Base-by-base conservation (phyloP, 2,113 vertebrate genomes). In the Donacobius atricapilla region DNA sequence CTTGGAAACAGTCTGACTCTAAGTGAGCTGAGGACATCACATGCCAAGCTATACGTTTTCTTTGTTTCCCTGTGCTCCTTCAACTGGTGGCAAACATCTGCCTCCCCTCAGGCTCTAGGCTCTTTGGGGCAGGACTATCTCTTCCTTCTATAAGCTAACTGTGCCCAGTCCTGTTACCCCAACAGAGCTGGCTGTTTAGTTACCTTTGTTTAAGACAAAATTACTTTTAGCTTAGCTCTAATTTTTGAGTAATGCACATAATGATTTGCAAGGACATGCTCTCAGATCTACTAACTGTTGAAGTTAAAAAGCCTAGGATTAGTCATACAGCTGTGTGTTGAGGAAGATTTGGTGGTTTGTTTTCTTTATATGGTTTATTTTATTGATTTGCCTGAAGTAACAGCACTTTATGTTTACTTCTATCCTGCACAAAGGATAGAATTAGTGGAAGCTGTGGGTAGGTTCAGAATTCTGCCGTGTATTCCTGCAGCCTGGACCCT, bases 1-100 rank as follows among this genome's bases (percentile, higher is more conserved):
- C 84, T 87, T 94, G 80, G 80, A 89, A 93, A 90, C 80, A 66
- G 19, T 70, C 76, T 94, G 68, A 70, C 89, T 89, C 50, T 76
- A 78, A 90, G 90, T 68, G 80, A 91, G 80, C 76, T 82, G 80
- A 87, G 89, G 92, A 75, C 69, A 84, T 60, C 11, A 10, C 63
- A 70, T 83, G 64, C 90, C 94, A 94, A 35, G 24, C 1, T 0
- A 12, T 81, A 25, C 1, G 1, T 70, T 78, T 42, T 78, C 56
- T 81, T 63, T 90, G 42, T 81, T 90, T 81, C 42, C 17, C 60
- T 56, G 42, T 21, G 47, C 89, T 83, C 13, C 69, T 90, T 90
- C 86, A 87, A 28, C 83, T 92, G 47, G 15, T 92, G 75, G 72
- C 68, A 78, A 28, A 65, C 83, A 47, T 86, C 42, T 83, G 88